Conservation (phyloP, 2,888 invertebrate species). For the Sthenelais limicola region DNA sequence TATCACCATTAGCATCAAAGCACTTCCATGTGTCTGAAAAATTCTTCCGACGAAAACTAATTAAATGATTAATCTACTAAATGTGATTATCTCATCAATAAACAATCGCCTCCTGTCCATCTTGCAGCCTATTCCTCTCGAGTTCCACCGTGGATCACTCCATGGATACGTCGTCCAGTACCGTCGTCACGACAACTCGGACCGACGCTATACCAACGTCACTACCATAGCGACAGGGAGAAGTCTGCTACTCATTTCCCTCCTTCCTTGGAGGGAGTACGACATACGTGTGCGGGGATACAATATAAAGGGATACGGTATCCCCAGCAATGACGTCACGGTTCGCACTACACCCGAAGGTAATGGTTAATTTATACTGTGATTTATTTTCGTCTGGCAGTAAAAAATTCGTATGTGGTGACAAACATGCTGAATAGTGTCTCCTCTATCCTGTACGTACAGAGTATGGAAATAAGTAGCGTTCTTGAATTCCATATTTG, state of each 20-base stretch:
- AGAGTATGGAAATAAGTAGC: too few species aligned
- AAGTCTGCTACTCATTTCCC: slow-evolving; percentile 12
- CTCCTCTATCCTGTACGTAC: too few species aligned
- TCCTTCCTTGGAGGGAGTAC: slow-evolving; percentile 47
- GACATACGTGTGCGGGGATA: slow-evolving; percentile 30
- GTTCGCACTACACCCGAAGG: slow-evolving; percentile 40
- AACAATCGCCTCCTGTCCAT: too few species aligned
- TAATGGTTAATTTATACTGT: background rate
- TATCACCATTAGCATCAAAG: too few species aligned
- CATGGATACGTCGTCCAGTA: slow-evolving; percentile 36
- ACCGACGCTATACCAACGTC: background rate
- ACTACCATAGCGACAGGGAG: background rate
- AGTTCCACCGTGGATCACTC: slow-evolving; percentile 25
- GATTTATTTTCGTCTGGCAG: background rate
- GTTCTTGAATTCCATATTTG: too few species aligned
- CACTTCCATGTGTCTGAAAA: too few species aligned
- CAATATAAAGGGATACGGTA: slow-evolving; percentile 39
- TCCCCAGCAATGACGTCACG: background rate
- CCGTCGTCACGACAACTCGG: background rate
- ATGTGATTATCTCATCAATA: too few species aligned
- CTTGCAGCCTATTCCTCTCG: slow-evolving; percentile 30
- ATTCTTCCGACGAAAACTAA: too few species aligned
- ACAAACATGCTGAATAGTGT: too few species aligned
- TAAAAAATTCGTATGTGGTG: too few species aligned
- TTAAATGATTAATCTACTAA: too few species aligned